phyloP scores from a whole-genome alignment of 1,140 invertebrate species.

The Heliconius eleuchia region DNA sequence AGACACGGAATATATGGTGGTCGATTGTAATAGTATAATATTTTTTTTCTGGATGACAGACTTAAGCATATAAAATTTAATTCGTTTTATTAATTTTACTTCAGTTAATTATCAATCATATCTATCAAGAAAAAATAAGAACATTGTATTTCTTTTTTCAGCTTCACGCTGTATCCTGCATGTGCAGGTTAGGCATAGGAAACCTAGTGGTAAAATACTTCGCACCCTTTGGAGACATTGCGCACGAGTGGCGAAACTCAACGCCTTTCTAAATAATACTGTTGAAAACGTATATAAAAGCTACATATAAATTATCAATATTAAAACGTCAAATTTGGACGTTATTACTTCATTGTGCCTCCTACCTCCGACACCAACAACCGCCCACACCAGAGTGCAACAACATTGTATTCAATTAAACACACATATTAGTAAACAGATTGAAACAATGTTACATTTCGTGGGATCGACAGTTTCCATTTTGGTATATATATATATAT shows the following conservation, averaged over 20 bases:
- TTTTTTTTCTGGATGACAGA: too few species aligned
- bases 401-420: slow-evolving; percentile 25
- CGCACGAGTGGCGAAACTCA: too few species aligned
- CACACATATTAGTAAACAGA: slow-evolving; percentile 23
- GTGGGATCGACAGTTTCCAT: slow-evolving; percentile 18
- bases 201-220: too few species aligned
- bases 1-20: too few species aligned
- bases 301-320: neutral
- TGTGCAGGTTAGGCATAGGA: too few species aligned
- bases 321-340: slow-evolving; percentile 4
- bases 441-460: slow-evolving; percentile 23
- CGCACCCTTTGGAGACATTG: too few species aligned
- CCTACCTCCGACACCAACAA: slow-evolving; percentile 5
- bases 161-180: too few species aligned
- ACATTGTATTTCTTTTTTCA: too few species aligned
- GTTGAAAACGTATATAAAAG: neutral
- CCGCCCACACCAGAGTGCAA: slow-evolving; percentile 23
- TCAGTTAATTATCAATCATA: neutral
- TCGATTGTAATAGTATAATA: too few species aligned
- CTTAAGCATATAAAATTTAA: too few species aligned
- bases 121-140: neutral
- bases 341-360: neutral
- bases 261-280: too few species aligned
- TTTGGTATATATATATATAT: neutral
- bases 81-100: too few species aligned